phyloP scores from a whole-genome alignment of 2,888 invertebrate genomes.

The Eudemis profundana region DNA sequence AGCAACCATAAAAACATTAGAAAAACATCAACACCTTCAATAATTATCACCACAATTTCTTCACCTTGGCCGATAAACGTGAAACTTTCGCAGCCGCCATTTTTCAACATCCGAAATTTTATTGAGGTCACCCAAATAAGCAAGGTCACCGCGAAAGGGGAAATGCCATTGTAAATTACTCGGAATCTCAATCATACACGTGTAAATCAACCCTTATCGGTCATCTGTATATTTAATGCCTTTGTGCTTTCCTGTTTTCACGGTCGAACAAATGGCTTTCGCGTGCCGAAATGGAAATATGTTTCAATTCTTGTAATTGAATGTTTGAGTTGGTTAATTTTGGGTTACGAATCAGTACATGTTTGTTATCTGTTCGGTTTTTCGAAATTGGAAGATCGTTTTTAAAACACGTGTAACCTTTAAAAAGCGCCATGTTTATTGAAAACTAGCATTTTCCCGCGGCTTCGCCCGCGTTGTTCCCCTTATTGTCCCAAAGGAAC shows the following conservation, averaged over 20 bases:
- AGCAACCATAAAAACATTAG: neutral
- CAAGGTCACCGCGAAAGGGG: conserved; percentile 9
- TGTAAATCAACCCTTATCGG: conserved; percentile 27
- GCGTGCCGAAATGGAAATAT: conserved; percentile 8
- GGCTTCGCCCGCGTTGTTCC: too few relatives aligned
- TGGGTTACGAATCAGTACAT: neutral
- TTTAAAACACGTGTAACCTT: too few relatives aligned
- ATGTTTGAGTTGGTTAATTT: neutral
- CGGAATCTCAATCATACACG: conserved; percentile 9
- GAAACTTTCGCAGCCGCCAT: conserved; percentile 3
- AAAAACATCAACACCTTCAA: neutral
- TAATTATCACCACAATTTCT: neutral
- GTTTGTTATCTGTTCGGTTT: neutral
- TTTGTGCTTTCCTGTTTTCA: conserved; percentile 29
- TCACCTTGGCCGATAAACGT: conserved; percentile 11
- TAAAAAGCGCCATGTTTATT: too few relatives aligned
- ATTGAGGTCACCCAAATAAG: conserved; percentile 17
- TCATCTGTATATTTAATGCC: conserved; percentile 19
- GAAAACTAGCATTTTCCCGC: too few relatives aligned
- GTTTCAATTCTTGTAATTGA: conserved; percentile 18
- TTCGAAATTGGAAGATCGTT: neutral
- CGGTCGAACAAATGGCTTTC: neutral
- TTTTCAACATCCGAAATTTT: conserved; percentile 14
- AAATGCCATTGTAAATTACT: conserved; percentile 22
- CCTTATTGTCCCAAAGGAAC: too few relatives aligned